Base-by-base conservation (phyloP, 2,888 invertebrate genomes). In the Alloplasta piceator region DNA sequence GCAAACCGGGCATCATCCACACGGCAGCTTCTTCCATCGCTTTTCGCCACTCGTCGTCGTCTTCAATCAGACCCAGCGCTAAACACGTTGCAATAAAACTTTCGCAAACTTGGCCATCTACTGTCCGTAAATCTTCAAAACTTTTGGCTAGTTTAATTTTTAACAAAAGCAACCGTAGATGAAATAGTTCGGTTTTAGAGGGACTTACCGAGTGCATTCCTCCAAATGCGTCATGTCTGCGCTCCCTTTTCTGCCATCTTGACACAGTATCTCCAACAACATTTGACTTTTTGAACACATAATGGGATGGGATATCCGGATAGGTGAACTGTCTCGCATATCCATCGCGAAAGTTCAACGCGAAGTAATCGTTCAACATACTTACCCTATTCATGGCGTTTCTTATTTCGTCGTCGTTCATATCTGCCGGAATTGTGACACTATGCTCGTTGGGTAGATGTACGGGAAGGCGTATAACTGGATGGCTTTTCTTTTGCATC, bases 161-260 rank as follows among this genome's bases (percentile, higher is more conserved):
- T 0, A 85, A 77, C 10, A 90, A 80, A 1, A 90, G 70, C 10
- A 89, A 61, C 50, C 87, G 72, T 2, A 90, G 68, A 60, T 60
- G 60, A 60, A 60, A 60, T 60, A 83, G 63, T 83, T 90, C 88
- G 0, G 55, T 41, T 52, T 90, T 85, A n/a, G 64, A 70, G 14
- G 85, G 83, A 41, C 71, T 80, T 9, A 88, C 85, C 12, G 83
- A 70, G 63, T 86, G 86, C 66, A 88, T 86, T 48, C 86, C 63
- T 5, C 84, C 84, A 14, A 87, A 83, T 10, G 55, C 60, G 50
- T 82, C 80, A 14, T 61, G 75, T 38, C 78, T 52, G 38, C 50
- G 46, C 9, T 73, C 50, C 0, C 85, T 71, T 39, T 38, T 46
- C 9, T 75, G 66, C 74, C 83, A 70, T 63, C n/a, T 26, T 26